These are phyloP conservation scores for Hipposideros larvatus DNA, from an alignment of 2,797 vertebrate genomes.

Conservation along the genomic window DNA sequence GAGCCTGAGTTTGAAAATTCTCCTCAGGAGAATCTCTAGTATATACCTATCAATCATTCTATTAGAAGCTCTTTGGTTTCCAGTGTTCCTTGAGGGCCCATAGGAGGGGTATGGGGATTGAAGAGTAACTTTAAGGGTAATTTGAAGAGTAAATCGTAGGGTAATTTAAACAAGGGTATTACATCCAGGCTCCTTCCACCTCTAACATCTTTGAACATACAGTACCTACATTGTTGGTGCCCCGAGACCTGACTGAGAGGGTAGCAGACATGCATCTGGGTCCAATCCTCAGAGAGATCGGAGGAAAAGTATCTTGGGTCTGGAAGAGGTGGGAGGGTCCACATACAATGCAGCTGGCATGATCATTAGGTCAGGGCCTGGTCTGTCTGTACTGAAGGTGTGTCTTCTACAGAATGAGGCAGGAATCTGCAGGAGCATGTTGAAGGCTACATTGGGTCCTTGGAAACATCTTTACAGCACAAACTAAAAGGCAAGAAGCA, in stretches of 20 bases:
- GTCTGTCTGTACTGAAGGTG: not conserved
- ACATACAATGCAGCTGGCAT: not conserved
- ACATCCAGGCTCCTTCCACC: not conserved
- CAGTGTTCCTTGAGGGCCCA: not conserved
- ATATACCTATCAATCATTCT: not conserved
- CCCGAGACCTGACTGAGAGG: not conserved
- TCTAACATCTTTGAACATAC: not conserved
- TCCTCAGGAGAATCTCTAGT: not conserved
- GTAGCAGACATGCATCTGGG: not conserved
- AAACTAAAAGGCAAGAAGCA: not conserved
- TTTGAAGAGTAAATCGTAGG: not conserved
- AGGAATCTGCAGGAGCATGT: not conserved
- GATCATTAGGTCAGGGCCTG: not conserved
- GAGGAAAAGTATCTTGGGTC: not conserved
- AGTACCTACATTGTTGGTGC: not conserved
- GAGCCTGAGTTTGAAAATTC: slow-evolving; percentile 6
- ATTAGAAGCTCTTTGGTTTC: slow-evolving; percentile 1
- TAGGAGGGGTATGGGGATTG: not conserved
- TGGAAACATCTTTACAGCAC: not conserved
- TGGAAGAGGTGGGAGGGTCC: not conserved
- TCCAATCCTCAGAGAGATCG: not conserved
- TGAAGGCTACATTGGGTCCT: not conserved
- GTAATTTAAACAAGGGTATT: not conserved
- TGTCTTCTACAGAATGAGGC: not conserved
- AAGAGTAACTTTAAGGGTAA: not conserved